Base-by-base conservation (phyloP, 2,113 vertebrate genomes). In the Excalfactoria chinensis region DNA sequence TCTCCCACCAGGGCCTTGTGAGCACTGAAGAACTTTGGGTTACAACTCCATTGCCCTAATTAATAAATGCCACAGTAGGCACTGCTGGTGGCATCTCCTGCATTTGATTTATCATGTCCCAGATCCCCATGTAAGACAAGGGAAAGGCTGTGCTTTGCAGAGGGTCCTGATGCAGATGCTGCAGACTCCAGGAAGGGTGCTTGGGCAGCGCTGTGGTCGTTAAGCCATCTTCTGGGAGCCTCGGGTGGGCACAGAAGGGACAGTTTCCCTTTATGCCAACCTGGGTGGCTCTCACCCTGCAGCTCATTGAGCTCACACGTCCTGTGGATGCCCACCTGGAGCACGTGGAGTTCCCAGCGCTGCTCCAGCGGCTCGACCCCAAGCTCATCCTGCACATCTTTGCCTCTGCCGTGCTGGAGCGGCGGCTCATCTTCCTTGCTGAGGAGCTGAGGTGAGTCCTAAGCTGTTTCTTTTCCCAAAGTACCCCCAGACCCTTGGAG, bases 301-400 rank as follows among this genome's bases (percentile, higher is more conserved):
- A 99, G 99, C 98, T 98, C 84, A 99, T 99, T 62, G 97, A 98
- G 30, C 97, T 99, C 87, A 99, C 99, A 0, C 97, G 99, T 19
- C 99, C 99, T 3, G 72, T 98, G 96, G 99, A 99, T 10, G 99
- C 99, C 9, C 99, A 98, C 95, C 96, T 99, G 63, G 99, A 99
- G 56, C 99, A 99, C 0, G 99, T 99, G 82, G 98, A 99, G 95
- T 99, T 99, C 32, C 95, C 97, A 49, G 98, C 96, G 9, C 97
- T 99, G 32, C 98, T 99, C 59, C 46, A 79, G 46, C 98, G 98
- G 62, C 98, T 99, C 95, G 97, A 89, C 2, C 97, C 98, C 21
- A 86, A 97, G 17, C 98, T 99, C 92, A 98, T 99, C 86, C 90
- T 99, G 32, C 92, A 97, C 92, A 98, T 99, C 94, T 99, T 99